These are phyloP conservation scores for Cephalopholis sonnerati DNA, from an alignment of 2,113 vertebrate genomes.

Conservation along the genomic window DNA sequence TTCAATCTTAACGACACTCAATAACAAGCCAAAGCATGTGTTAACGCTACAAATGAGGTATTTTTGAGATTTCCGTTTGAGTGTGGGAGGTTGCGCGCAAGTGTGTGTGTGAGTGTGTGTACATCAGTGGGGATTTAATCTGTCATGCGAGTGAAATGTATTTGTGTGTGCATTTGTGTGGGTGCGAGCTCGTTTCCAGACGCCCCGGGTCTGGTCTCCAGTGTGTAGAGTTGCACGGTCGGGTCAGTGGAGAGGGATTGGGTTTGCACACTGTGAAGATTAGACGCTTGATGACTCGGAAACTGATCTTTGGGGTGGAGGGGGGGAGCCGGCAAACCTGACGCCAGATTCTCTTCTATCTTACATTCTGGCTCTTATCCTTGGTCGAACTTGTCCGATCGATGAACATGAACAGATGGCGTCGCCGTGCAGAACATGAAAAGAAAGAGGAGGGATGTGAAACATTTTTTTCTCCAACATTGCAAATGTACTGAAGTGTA, in stretches of 20 bases:
- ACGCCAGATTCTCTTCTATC: slow-evolving; percentile 39
- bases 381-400: slow-evolving; percentile 38
- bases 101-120: neutral
- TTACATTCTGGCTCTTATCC: slow-evolving; percentile 5
- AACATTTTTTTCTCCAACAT: neutral
- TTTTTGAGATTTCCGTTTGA: slow-evolving; percentile 29
- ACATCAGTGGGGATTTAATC: neutral
- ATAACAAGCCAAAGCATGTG: slow-evolving; percentile 47
- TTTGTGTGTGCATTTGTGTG: slow-evolving; percentile 36
- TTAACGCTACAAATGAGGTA: slow-evolving; percentile 43
- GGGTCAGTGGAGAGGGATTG: slow-evolving; percentile 61
- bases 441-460: neutral
- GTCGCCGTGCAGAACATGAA: slow-evolving; percentile 15
- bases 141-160: slow-evolving; percentile 3
- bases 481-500: neutral
- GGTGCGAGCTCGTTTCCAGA: slow-evolving; percentile 22
- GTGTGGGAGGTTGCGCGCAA: slow-evolving; percentile 37
- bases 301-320: slow-evolving; percentile 56
- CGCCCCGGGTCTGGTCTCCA: slow-evolving; percentile 10
- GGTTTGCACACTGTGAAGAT: slow-evolving; percentile 66
- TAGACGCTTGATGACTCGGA: slow-evolving; percentile 52
- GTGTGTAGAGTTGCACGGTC: slow-evolving; percentile 61
- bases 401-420: slow-evolving; percentile 35
- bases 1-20: slow-evolving; percentile 40
- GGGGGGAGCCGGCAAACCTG: slow-evolving; percentile 22